These are phyloP conservation scores for Cisticola juncidis DNA, from an alignment of 2,113 vertebrate species.

Conservation along the genomic window DNA sequence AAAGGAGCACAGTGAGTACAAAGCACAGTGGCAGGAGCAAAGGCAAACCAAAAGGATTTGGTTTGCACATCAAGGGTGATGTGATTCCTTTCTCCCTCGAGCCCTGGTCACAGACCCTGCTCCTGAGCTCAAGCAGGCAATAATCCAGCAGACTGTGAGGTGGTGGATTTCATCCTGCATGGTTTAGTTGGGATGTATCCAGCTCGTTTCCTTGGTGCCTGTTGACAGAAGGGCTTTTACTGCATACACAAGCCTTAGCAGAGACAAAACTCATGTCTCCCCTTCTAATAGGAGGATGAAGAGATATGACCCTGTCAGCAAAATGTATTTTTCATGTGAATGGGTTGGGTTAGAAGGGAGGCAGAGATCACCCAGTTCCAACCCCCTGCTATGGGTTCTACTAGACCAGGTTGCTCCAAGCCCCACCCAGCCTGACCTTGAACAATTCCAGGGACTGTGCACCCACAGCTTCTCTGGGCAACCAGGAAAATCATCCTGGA, in stretches of 20 bases:
- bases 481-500: not conserved
- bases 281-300: not conserved
- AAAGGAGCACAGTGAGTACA: not conserved
- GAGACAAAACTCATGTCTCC: constrained; percentile 29
- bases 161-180: not conserved
- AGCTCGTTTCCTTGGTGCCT: constrained; percentile 17
- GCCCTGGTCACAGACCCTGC: not conserved
- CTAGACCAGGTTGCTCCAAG: not conserved
- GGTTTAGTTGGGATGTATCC: not conserved
- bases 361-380: not conserved
- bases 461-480: not conserved
- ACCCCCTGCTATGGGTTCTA: not conserved
- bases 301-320: not conserved
- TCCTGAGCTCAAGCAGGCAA: not conserved
- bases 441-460: not conserved
- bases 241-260: constrained; percentile 14
- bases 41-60: not conserved
- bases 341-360: not conserved
- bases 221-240: constrained; percentile 34
- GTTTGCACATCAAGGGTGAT: rapidly evolving
- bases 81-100: not conserved
- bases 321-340: not conserved
- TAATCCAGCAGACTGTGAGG: not conserved
- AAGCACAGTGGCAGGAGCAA: not conserved
- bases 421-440: not conserved